A percentile compares a stretch with the other conserved stretches of the same genome.
Conservation (phyloP, 2,113 vertebrate genomes). For the Sula dactylatra region DNA sequence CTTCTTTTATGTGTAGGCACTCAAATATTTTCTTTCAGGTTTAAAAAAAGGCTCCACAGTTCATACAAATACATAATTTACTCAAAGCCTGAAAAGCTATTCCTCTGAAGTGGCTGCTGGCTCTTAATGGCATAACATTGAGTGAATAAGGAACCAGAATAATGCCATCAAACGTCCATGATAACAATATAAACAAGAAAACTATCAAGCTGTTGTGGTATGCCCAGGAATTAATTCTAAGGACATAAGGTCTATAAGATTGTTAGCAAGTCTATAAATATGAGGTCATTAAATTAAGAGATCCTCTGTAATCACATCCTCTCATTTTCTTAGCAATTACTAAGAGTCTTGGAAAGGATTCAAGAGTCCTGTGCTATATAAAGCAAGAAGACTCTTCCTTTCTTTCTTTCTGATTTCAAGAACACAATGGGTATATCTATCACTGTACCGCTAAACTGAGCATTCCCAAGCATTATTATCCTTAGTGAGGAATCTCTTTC, state of each 20-base stretch:
- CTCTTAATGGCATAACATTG: background rate
- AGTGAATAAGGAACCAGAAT: background rate
- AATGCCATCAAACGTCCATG: background rate
- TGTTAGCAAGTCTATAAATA: background rate
- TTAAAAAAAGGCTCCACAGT: background rate
- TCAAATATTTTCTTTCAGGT: background rate
- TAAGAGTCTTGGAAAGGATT: background rate
- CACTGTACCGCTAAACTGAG: background rate
- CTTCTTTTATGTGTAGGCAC: background rate
- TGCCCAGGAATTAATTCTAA: background rate
- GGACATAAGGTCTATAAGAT: background rate
- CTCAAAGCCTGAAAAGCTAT: background rate
- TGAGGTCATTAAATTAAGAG: background rate
- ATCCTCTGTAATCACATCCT: background rate
- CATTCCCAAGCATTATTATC: background rate
- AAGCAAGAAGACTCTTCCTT: background rate
- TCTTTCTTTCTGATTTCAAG: background rate
- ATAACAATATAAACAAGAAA: background rate
- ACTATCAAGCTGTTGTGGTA: background rate
- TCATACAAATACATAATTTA: background rate
- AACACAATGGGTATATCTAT: background rate
- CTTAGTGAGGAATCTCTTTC: background rate
- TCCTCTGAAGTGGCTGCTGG: background rate
- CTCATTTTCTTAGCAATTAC: background rate
- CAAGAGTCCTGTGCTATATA: background rate